Evolutionary conservation across 2,113 vertebrate genomes (phyloP).

Genomic region (Corydoras sp.): DNA sequence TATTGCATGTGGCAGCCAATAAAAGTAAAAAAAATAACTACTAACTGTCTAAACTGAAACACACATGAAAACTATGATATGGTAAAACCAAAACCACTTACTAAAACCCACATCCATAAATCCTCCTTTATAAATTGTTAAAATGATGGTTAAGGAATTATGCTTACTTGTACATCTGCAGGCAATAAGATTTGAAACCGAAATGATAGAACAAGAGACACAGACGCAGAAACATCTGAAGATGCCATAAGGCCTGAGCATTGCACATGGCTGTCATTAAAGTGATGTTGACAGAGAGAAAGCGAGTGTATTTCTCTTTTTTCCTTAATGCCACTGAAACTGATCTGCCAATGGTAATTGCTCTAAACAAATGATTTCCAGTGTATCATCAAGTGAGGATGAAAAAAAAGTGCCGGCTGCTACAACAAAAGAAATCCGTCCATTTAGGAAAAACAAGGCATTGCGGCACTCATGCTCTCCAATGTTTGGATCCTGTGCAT

Average conservation of each 20-base stretch:
- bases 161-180: not conserved
- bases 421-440: conserved; percentile 5
- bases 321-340: conserved; percentile 49
- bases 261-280: conserved; percentile 57
- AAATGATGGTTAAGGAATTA: not conserved
- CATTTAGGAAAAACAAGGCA: not conserved
- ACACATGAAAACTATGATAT: not conserved
- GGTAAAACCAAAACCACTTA: not conserved
- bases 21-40: not conserved
- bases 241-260: conserved; percentile 47
- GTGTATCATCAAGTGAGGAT: conserved; percentile 32
- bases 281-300: conserved; percentile 30
- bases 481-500: conserved; percentile 12
- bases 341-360: conserved; percentile 56
- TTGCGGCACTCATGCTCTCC: not conserved
- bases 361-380: conserved; percentile 52
- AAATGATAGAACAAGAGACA: not conserved
- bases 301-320: conserved; percentile 42
- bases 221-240: conserved; percentile 47
- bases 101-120: not conserved
- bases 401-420: conserved; percentile 1
- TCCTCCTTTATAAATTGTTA: not conserved
- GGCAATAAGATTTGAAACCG: not conserved
- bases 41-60: not conserved
- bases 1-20: not conserved